Conservation (phyloP, 2,888 invertebrate genomes). For the Listrodromus nycthemerus region DNA sequence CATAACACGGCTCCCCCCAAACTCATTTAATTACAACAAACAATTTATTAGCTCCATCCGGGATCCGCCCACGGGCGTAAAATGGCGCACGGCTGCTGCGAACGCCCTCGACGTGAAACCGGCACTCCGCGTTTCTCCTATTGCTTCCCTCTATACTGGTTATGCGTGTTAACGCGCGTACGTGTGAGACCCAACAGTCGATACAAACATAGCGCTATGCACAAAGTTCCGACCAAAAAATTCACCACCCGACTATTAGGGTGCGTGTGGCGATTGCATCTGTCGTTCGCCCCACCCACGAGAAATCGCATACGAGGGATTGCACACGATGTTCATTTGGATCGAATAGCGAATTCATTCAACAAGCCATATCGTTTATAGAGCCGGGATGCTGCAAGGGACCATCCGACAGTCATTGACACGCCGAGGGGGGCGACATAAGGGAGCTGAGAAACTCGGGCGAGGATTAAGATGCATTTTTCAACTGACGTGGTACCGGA, state of each 20-base stretch:
- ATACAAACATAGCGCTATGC: constrained; percentile 46
- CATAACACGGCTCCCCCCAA: constrained; percentile 82
- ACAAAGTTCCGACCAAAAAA: constrained; percentile 48
- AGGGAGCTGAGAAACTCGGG: not conserved
- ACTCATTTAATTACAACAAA: constrained; percentile 85
- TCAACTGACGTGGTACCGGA: not conserved
- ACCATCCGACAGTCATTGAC: constrained; percentile 41
- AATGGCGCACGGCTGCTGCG: constrained; percentile 74
- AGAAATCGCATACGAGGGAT: constrained; percentile 23
- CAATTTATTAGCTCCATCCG: constrained; percentile 84
- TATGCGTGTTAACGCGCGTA: constrained; percentile 15
- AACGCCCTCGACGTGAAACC: constrained; percentile 62
- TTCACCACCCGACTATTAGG: constrained; percentile 59
- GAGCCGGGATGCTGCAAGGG: constrained; percentile 31
- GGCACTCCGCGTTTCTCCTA: constrained; percentile 33
- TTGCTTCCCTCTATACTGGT: constrained; percentile 21
- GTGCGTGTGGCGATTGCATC: constrained; percentile 69
- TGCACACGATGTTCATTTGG: constrained; percentile 60
- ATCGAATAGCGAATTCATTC: constrained; percentile 66
- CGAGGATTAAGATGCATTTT: not conserved
- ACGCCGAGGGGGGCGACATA: not conserved
- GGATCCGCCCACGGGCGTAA: constrained; percentile 79
- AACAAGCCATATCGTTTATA: constrained; percentile 62
- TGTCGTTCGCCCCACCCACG: constrained; percentile 61
- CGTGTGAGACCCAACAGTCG: not conserved